These are phyloP conservation scores for Carlito syrichta DNA, from an alignment of 2,113 vertebrate species.

Conservation along the genomic window DNA sequence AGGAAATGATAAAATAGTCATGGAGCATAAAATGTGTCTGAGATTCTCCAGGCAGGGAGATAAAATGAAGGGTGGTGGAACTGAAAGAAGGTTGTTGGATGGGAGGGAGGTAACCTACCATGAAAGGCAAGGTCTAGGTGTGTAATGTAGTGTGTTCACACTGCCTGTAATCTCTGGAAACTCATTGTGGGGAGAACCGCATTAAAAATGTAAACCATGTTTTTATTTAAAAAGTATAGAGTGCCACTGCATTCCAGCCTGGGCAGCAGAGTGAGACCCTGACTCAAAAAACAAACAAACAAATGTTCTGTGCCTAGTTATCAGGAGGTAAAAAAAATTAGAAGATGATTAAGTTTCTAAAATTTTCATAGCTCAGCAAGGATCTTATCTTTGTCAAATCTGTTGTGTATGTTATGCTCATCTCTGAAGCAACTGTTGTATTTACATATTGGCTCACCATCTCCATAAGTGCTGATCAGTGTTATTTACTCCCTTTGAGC, in stretches of 20 bases:
- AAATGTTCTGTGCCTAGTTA: too few relatives aligned
- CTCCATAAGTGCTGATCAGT: background rate
- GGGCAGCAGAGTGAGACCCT: too few relatives aligned
- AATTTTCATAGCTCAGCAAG: background rate
- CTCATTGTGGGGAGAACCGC: background rate
- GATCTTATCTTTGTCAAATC: background rate
- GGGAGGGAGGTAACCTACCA: background rate
- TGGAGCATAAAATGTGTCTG: background rate
- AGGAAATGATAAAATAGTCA: background rate
- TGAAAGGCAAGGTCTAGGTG: background rate
- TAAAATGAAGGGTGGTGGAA: background rate
- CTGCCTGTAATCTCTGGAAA: background rate
- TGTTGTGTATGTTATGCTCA: background rate
- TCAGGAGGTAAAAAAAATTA: too few relatives aligned
- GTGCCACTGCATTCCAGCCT: too few relatives aligned
- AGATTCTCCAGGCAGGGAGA: background rate
- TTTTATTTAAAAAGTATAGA: too few relatives aligned
- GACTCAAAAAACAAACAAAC: too few relatives aligned
- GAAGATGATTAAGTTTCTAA: too few relatives aligned
- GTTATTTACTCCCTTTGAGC: background rate
- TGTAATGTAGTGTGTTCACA: background rate
- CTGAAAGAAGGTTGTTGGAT: background rate
- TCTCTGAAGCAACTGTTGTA: background rate
- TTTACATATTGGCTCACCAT: background rate
- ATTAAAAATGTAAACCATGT: background rate